A percentile compares a stretch with the other conserved stretches of the same genome.
phyloP scores from a whole-genome alignment of 2,113 vertebrate species.

The Psephotus haematonotus region DNA sequence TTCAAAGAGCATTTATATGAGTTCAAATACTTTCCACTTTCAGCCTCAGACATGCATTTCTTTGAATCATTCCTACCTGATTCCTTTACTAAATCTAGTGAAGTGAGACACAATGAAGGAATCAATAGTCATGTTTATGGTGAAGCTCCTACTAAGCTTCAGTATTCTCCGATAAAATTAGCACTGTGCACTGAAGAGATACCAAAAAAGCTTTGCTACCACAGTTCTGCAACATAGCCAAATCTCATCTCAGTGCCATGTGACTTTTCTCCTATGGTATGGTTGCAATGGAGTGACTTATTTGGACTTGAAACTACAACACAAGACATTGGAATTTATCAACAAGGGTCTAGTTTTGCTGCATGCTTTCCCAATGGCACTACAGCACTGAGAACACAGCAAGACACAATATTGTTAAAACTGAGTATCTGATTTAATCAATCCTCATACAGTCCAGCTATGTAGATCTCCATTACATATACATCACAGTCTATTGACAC shows the following conservation, averaged over 20 bases:
- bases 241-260: neutral
- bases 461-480: neutral
- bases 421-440: neutral
- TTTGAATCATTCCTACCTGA: neutral
- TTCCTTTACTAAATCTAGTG: neutral
- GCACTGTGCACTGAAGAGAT: neutral
- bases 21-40: neutral
- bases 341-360: neutral
- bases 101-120: constrained; percentile 1
- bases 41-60: neutral
- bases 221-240: neutral
- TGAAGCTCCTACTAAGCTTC: constrained; percentile 1
- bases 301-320: neutral
- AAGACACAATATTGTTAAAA: neutral
- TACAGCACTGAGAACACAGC: neutral
- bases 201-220: neutral
- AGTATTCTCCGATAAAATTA: neutral
- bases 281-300: neutral
- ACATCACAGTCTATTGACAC: neutral
- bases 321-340: neutral
- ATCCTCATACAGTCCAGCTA: neutral
- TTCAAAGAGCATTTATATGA: neutral
- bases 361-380: neutral
- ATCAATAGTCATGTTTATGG: neutral
- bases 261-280: neutral